Percentiles rank a stretch among this genome's conserved stretches.
Evolutionary conservation across 2,113 vertebrate genomes (phyloP).

Genomic region (Corvus cornix): DNA sequence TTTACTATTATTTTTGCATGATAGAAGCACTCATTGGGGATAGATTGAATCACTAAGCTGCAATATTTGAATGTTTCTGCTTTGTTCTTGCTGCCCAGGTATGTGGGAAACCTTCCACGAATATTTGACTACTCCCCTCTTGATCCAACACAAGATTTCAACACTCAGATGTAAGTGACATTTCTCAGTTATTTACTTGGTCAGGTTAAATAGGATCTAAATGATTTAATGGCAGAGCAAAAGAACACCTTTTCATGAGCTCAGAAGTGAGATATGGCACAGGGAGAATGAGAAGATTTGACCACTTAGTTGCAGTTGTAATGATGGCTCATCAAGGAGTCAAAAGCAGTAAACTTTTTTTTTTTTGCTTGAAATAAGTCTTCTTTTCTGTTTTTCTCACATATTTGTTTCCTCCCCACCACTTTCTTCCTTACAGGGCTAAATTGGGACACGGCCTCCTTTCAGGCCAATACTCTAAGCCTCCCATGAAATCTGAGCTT

Average conservation of each 20-base stretch:
- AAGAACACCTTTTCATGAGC: not conserved
- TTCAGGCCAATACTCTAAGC: slow-evolving; percentile 95
- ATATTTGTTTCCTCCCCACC: not conserved
- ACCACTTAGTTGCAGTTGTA: not conserved
- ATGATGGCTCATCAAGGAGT: not conserved
- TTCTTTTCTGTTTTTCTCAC: slow-evolving; percentile 15
- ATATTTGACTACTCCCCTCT: slow-evolving; percentile 98
- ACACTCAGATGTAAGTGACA: slow-evolving; percentile 94
- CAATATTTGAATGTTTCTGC: not conserved
- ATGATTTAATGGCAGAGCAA: not conserved
- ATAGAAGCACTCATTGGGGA: not conserved
- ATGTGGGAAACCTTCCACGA: slow-evolving; percentile 94
- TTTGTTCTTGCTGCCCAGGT: slow-evolving; percentile 77
- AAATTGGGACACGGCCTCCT: slow-evolving; percentile 96
- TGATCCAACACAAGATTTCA: slow-evolving; percentile 96
- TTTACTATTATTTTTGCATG: not conserved
- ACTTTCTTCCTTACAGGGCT: slow-evolving; percentile 79
- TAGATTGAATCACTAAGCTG: not conserved
- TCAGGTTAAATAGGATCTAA: not conserved
- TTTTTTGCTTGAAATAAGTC: not conserved
- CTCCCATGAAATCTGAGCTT: slow-evolving; percentile 95
- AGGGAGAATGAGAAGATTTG: not conserved
- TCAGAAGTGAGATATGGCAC: not conserved
- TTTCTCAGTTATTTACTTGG: not conserved
- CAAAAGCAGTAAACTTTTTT: not conserved